These are phyloP conservation scores for Yponomeuta sedellus DNA, from an alignment of 2,888 invertebrate genomes.

Conservation along the genomic window DNA sequence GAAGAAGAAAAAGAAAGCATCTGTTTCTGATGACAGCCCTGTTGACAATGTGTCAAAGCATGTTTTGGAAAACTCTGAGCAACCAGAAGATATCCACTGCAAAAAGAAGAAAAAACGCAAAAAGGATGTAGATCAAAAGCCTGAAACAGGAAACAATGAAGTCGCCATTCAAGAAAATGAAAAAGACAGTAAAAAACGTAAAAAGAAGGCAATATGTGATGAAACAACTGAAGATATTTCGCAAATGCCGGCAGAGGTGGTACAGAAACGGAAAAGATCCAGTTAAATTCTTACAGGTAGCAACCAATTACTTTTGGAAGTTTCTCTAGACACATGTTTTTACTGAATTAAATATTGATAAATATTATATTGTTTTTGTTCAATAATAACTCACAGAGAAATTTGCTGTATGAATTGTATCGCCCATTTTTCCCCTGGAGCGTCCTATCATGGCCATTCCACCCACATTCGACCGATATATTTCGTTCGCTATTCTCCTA, in stretches of 20 bases:
- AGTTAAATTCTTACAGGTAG: neutral
- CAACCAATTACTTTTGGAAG: neutral
- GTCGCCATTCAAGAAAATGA: conserved; percentile 16
- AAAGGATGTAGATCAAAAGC: conserved; percentile 37
- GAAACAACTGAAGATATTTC: neutral
- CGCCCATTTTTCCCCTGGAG: no score
- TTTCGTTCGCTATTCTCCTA: no score
- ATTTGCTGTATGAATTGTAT: no score
- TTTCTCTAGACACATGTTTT: neutral
- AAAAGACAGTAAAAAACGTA: conserved; percentile 19
- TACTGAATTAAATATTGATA: neutral
- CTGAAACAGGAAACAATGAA: conserved; percentile 25
- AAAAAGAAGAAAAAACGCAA: conserved; percentile 29
- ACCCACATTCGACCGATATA: no score
- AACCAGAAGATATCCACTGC: conserved; percentile 26
- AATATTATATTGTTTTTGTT: neutral
- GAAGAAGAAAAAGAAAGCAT: conserved; percentile 13
- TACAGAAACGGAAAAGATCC: neutral
- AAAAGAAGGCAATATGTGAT: neutral
- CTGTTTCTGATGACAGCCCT: conserved; percentile 13
- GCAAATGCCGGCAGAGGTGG: neutral
- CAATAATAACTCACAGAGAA: neutral
- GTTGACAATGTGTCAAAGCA: conserved; percentile 24
- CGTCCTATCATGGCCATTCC: no score
- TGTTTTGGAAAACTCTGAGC: conserved; percentile 18